Evolutionary conservation across 1,140 invertebrate species (phyloP).

Genomic region (Zaprionus tsacasi): DNA sequence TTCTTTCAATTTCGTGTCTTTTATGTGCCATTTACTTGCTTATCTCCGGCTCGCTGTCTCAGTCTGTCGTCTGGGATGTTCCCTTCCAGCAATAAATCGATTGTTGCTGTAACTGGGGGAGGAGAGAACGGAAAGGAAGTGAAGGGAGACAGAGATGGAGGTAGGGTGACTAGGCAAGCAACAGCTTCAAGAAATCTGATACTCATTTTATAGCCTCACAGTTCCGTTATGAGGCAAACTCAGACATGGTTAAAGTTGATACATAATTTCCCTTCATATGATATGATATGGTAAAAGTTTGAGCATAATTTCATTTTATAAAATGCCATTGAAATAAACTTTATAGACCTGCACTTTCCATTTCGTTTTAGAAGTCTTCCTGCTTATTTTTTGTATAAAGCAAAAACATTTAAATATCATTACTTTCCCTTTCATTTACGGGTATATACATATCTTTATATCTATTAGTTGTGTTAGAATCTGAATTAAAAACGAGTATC

Average conservation of each 20-base stretch:
- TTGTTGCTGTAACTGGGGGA: constrained; percentile 2
- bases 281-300: background rate
- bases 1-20: constrained; percentile 39
- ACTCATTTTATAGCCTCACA: background rate
- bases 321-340: background rate
- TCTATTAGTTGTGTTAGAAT: constrained; percentile 21
- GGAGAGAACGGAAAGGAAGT: background rate
- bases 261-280: background rate
- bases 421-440: background rate
- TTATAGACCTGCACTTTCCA: background rate
- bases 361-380: background rate
- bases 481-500: constrained; percentile 45
- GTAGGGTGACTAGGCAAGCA: background rate
- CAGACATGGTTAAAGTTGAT: background rate
- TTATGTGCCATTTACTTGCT: constrained; percentile 33
- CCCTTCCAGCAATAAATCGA: constrained; percentile 15
- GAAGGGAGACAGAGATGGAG: background rate
- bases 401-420: background rate
- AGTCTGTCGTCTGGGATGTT: constrained; percentile 7
- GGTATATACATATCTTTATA: constrained; percentile 11
- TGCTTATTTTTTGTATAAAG: background rate
- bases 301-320: background rate
- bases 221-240: background rate
- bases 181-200: background rate
- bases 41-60: constrained; percentile 26